Conservation (phyloP, 2,797 vertebrate genomes). For the Craterocephalus amniculus region DNA sequence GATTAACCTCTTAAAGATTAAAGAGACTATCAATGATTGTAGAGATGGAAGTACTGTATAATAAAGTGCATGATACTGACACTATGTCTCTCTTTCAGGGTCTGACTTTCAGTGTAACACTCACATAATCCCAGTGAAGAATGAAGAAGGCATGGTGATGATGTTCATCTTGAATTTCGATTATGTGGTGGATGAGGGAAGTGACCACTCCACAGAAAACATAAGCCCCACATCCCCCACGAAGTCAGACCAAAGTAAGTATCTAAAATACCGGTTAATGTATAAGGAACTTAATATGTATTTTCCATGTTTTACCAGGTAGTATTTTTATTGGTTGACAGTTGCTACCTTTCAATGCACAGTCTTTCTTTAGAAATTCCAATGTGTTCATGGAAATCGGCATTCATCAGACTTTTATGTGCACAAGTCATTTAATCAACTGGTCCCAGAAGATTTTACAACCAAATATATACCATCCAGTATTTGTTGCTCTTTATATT, state of each 20-base stretch:
- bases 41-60: constrained; percentile 5
- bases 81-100: constrained; percentile 79
- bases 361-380: not conserved
- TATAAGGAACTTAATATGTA: not conserved
- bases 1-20: not conserved
- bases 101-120: constrained; percentile 96
- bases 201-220: constrained; percentile 88
- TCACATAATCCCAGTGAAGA: constrained; percentile 98
- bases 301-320: not conserved
- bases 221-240: constrained; percentile 90
- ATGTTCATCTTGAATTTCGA: constrained; percentile 99
- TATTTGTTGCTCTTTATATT: not conserved
- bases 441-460: not conserved
- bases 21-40: not conserved
- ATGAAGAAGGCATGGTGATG: constrained; percentile 97
- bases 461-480: not conserved
- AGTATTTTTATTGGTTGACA: not conserved
- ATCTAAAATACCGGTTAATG: constrained; percentile 12
- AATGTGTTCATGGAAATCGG: not conserved
- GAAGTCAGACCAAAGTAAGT: constrained; percentile 95
- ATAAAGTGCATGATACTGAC: constrained; percentile 25
- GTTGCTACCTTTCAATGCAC: not conserved
- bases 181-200: constrained; percentile 89
- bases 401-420: not conserved
- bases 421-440: not conserved